These are phyloP conservation scores for Muscicapa adusta DNA, from an alignment of 2,113 vertebrate species.

Conservation along the genomic window DNA sequence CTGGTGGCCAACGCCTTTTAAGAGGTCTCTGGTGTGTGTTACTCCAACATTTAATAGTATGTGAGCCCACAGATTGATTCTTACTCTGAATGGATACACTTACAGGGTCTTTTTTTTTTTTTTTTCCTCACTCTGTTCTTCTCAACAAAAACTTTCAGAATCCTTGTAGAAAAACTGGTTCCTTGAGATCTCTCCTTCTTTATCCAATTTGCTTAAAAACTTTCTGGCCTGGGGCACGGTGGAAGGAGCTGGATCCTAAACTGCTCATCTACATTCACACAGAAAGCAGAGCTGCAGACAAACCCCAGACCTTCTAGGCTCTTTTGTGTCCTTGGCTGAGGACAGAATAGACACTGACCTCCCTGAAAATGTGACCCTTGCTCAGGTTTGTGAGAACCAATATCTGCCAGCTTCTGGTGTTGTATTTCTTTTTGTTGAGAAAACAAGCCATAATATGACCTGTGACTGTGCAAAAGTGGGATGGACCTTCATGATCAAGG, in stretches of 20 bases:
- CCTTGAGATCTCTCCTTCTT: background rate
- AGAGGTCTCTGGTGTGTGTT: background rate
- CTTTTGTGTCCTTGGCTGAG: background rate
- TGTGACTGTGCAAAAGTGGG: background rate
- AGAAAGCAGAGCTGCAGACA: background rate
- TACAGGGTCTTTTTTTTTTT: background rate
- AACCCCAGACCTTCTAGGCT: background rate
- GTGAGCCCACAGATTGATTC: background rate
- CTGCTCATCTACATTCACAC: accelerated
- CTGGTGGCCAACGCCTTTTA: background rate
- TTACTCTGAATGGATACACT: background rate
- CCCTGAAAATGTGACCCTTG: background rate
- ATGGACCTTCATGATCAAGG: slow-evolving; percentile 2
- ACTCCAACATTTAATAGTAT: background rate
- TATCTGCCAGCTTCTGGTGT: background rate
- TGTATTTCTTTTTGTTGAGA: background rate
- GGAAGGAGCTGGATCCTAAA: background rate
- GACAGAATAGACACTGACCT: no score
- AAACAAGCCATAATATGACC: background rate
- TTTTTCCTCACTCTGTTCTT: background rate
- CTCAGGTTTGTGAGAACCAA: background rate
- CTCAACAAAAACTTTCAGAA: background rate
- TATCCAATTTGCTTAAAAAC: background rate
- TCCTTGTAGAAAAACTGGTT: background rate
- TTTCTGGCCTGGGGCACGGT: background rate